Evolutionary conservation across 2,113 vertebrate species (phyloP).

Genomic region (Malurus alboscapulatus): DNA sequence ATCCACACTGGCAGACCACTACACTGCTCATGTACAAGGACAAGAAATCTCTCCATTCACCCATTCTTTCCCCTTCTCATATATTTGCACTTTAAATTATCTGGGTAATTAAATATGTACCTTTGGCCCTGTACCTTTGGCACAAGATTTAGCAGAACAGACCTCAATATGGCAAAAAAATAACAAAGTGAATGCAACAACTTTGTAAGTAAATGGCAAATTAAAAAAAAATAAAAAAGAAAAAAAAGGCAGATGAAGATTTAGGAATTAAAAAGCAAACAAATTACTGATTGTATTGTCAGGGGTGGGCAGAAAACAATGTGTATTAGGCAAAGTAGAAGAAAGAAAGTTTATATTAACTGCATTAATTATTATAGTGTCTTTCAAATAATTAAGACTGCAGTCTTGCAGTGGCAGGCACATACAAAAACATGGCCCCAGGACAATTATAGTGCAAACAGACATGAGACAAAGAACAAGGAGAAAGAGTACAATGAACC

Average conservation of each 20-base stretch:
- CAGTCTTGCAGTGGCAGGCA: not conserved
- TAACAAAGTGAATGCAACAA: not conserved
- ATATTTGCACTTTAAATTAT: not conserved
- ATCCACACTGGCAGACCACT: not conserved
- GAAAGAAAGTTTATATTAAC: not conserved
- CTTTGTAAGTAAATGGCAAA: not conserved
- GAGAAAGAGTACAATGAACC: not conserved
- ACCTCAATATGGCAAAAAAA: not conserved
- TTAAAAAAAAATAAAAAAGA: not conserved
- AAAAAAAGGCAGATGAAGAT: not conserved
- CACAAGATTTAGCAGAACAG: not conserved
- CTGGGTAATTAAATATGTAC: not conserved
- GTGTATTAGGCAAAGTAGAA: not conserved
- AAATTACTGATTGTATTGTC: not conserved
- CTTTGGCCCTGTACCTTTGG: not conserved
- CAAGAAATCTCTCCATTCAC: not conserved
- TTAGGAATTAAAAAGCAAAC: not conserved
- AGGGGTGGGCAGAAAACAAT: not conserved
- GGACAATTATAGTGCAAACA: not conserved
- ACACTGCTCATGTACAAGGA: not conserved
- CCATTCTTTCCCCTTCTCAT: not conserved
- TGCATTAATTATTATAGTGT: not conserved
- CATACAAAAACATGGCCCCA: not conserved
- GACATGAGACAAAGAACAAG: not conserved
- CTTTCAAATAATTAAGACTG: conserved; percentile 12